phyloP scores from a whole-genome alignment of 2,888 invertebrate genomes.

The Orthonevra nobilis region DNA sequence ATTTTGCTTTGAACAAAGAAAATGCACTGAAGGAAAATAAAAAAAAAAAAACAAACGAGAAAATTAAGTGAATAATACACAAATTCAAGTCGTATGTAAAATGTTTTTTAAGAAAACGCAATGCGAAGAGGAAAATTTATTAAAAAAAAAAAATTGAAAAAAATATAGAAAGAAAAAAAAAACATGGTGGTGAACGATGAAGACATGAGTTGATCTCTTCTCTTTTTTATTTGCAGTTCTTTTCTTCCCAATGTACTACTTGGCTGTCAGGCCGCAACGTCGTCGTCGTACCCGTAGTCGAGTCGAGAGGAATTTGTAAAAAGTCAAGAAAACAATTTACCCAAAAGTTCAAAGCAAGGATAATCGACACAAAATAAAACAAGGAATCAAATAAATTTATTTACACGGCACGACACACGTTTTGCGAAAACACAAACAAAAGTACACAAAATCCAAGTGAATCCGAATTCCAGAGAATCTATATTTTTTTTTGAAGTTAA shows the following conservation, averaged over 20 bases:
- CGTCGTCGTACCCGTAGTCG: constrained; percentile 48
- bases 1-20: constrained; percentile 57
- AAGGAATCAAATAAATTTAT: too few relatives aligned
- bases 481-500: too few relatives aligned
- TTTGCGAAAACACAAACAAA: constrained; percentile 14
- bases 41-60: constrained; percentile 33
- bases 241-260: constrained; percentile 64
- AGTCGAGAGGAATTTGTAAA: constrained; percentile 52
- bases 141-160: constrained; percentile 12
- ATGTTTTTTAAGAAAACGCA: constrained; percentile 1
- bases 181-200: constrained; percentile 49
- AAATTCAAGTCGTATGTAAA: constrained; percentile 35
- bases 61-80: constrained; percentile 54
- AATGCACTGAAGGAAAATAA: constrained; percentile 47
- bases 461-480: not conserved
- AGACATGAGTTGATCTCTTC: constrained; percentile 62
- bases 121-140: constrained; percentile 6
- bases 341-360: constrained; percentile 33
- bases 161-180: constrained; percentile 38
- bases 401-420: constrained; percentile 48
- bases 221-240: constrained; percentile 67
- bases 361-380: constrained; percentile 3
- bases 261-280: constrained; percentile 60
- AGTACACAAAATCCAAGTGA: not conserved
- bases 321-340: constrained; percentile 42